Percentiles rank a stretch among this genome's conserved stretches.
Conservation (phyloP, 1,140 invertebrate genomes). For the Rhizoglyphus robini region DNA sequence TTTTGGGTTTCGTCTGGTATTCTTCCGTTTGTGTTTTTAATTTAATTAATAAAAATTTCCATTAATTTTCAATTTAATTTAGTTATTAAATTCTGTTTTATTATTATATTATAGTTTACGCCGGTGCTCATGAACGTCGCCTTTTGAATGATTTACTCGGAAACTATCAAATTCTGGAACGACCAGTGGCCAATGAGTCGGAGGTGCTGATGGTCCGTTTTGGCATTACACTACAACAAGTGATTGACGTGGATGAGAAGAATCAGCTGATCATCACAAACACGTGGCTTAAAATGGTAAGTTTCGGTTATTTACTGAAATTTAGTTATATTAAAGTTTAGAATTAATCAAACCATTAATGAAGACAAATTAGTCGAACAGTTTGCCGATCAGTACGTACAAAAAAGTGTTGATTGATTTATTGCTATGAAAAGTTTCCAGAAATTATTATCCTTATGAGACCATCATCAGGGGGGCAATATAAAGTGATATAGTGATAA, state of each 20-base stretch:
- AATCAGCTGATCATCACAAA: constrained; percentile 82
- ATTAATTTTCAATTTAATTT: not conserved
- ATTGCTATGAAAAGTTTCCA: no score
- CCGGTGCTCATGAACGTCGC: constrained; percentile 80
- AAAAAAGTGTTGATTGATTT: no score
- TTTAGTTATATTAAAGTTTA: no score
- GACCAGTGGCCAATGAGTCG: constrained; percentile 91
- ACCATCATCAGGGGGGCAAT: no score
- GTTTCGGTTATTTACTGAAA: constrained; percentile 36
- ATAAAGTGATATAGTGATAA: no score
- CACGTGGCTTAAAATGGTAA: constrained; percentile 81
- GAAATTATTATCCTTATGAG: no score
- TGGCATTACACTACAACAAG: constrained; percentile 95
- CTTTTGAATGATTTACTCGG: constrained; percentile 81
- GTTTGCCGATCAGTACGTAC: no score
- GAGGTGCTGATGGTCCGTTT: constrained; percentile 88
- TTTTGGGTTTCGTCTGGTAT: not conserved
- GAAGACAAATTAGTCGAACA: no score
- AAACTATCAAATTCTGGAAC: constrained; percentile 89
- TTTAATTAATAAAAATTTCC: no score
- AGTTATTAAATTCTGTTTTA: not conserved
- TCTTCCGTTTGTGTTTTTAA: not conserved
- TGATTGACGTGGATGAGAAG: constrained; percentile 97
- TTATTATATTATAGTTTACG: constrained; percentile 38
- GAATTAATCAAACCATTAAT: no score